Percentiles rank a stretch among this genome's conserved stretches.
Evolutionary conservation across 2,797 vertebrate genomes (phyloP).

Genomic region (Platalea minor): DNA sequence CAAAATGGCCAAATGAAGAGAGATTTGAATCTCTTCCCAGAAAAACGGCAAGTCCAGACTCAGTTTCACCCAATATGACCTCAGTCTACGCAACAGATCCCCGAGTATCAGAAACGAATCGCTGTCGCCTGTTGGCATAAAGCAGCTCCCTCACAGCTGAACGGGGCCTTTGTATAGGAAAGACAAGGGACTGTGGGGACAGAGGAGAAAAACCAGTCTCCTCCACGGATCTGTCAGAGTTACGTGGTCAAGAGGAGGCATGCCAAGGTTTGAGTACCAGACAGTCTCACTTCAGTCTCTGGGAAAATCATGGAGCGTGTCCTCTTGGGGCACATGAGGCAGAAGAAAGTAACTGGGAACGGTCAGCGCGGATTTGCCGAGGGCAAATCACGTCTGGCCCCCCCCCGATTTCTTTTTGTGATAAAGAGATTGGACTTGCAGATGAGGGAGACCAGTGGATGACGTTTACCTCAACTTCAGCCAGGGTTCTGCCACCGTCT

Average conservation of each 20-base stretch:
- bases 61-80: not conserved
- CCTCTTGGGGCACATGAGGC: not conserved
- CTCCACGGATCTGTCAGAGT: not conserved
- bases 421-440: not conserved
- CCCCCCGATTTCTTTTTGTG: not conserved
- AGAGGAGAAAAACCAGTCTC: too few relatives aligned
- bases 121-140: rapidly evolving
- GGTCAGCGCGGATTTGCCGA: not conserved
- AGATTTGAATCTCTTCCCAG: not conserved
- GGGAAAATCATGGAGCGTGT: not conserved
- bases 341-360: not conserved
- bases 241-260: not conserved
- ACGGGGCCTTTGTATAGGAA: too few relatives aligned
- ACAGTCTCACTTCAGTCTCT: not conserved
- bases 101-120: not conserved
- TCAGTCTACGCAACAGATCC: not conserved
- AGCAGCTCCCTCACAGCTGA: not conserved
- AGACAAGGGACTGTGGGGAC: too few relatives aligned
- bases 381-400: not conserved
- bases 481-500: not conserved
- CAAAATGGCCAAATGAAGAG: not conserved
- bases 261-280: not conserved
- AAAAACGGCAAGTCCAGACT: not conserved
- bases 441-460: not conserved
- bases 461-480: not conserved